Conservation (phyloP, 1,140 invertebrate genomes). For the Grapholita molesta region DNA sequence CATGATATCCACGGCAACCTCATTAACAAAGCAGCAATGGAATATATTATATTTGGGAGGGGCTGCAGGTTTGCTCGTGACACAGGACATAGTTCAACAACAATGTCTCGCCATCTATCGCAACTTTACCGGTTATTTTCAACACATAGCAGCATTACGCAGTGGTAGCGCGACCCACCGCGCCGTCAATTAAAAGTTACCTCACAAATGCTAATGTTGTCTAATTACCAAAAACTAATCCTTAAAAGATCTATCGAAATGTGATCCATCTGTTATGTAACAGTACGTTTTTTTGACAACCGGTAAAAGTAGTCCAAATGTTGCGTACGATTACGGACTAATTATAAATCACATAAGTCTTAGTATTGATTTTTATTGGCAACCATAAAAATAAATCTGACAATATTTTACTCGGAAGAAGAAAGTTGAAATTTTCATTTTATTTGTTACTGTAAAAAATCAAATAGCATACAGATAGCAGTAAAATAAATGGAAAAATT, state of each 20-base stretch:
- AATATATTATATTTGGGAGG: too few relatives aligned
- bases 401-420: too few relatives aligned
- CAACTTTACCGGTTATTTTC: conserved; percentile 10
- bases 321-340: conserved; percentile 42
- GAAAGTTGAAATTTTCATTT: too few relatives aligned
- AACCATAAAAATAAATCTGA: too few relatives aligned
- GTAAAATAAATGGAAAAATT: not conserved
- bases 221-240: conserved; percentile 65
- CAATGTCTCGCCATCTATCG: not conserved
- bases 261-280: conserved; percentile 54
- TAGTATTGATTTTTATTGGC: too few relatives aligned
- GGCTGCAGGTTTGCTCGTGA: not conserved
- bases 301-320: conserved; percentile 47
- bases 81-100: not conserved
- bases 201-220: conserved; percentile 62
- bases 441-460: too few relatives aligned
- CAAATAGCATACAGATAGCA: too few relatives aligned
- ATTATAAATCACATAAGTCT: too few relatives aligned
- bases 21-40: too few relatives aligned
- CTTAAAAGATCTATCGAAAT: conserved; percentile 66
- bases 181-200: conserved; percentile 31
- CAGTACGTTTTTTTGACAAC: conserved; percentile 32
- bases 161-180: not conserved
- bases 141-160: not conserved
- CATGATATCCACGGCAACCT: too few relatives aligned